These are phyloP conservation scores for Alloscopus bannaensis DNA, from an alignment of 2,888 invertebrate species.

Conservation along the genomic window DNA sequence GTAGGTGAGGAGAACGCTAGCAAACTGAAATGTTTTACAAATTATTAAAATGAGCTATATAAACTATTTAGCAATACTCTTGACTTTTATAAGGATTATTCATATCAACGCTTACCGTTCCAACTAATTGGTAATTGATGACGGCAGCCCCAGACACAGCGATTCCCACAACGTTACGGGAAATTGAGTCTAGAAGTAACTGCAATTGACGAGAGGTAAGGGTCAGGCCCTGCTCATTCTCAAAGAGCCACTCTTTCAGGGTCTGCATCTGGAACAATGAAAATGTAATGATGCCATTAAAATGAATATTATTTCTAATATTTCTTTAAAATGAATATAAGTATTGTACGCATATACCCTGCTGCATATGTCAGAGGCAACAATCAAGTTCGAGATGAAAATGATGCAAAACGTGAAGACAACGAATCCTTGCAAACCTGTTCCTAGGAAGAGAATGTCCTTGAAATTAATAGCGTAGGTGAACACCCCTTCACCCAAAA, in stretches of 20 bases:
- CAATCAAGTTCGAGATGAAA: conserved; percentile 22
- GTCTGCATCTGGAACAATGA: conserved; percentile 28
- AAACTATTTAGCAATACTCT: too few relatives aligned
- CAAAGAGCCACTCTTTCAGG: conserved; percentile 49
- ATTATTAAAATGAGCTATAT: not conserved
- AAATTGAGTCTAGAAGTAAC: conserved; percentile 43
- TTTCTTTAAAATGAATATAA: too few relatives aligned
- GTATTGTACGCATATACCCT: too few relatives aligned
- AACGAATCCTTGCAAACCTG: conserved; percentile 24
- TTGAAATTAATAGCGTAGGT: conserved; percentile 54
- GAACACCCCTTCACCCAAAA: conserved; percentile 48
- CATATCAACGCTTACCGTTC: conserved; percentile 45
- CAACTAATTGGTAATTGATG: conserved; percentile 50
- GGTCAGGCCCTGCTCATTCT: conserved; percentile 36
- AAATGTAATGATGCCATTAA: too few relatives aligned
- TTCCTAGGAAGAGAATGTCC: conserved; percentile 45
- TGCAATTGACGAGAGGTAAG: conserved; percentile 26
- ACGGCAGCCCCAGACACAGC: conserved; percentile 15
- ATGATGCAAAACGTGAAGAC: conserved; percentile 31
- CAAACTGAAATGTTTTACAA: conserved; percentile 18
- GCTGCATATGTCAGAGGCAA: conserved; percentile 31
- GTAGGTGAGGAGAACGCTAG: conserved; percentile 48
- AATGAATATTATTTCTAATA: too few relatives aligned
- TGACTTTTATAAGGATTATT: not conserved
- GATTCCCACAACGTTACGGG: conserved; percentile 42